Percentiles rank a stretch among this genome's conserved stretches.
These are phyloP conservation scores for Gobiocypris rarus DNA, from an alignment of 2,113 vertebrate genomes.

Conservation along the genomic window DNA sequence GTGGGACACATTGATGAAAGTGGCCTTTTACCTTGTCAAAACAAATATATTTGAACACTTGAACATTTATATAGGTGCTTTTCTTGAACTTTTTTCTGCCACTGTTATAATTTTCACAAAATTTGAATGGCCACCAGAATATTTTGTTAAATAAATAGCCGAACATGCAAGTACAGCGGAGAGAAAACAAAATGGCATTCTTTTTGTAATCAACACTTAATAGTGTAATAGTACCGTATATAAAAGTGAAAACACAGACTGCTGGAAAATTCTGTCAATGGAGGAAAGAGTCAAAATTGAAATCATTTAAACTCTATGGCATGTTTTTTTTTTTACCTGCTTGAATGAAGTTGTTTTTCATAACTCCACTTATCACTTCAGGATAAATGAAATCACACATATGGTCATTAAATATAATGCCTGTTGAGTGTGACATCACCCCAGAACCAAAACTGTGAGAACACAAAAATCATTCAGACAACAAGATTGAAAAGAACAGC, in stretches of 20 bases:
- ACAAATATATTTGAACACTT: not conserved
- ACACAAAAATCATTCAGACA: not conserved
- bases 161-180: no score
- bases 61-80: not conserved
- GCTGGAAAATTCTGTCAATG: no score
- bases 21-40: constrained; percentile 84
- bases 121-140: no score
- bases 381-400: constrained; percentile 96
- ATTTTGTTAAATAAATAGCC: no score
- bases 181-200: no score
- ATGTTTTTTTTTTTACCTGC: constrained; percentile 77
- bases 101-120: no score
- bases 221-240: no score
- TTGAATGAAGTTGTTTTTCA: constrained; percentile 88
- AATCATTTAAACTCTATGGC: not conserved
- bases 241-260: no score
- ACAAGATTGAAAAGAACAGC: not conserved
- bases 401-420: constrained; percentile 93
- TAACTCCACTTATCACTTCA: constrained; percentile 81
- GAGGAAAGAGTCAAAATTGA: no score
- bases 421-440: constrained; percentile 83
- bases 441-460: constrained; percentile 88
- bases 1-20: constrained; percentile 91
- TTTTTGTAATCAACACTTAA: no score
- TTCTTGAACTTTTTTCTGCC: no score